Percentiles rank a stretch among this genome's conserved stretches.
Conservation (phyloP, 2,113 vertebrate species). For the Collichthys lucidus region DNA sequence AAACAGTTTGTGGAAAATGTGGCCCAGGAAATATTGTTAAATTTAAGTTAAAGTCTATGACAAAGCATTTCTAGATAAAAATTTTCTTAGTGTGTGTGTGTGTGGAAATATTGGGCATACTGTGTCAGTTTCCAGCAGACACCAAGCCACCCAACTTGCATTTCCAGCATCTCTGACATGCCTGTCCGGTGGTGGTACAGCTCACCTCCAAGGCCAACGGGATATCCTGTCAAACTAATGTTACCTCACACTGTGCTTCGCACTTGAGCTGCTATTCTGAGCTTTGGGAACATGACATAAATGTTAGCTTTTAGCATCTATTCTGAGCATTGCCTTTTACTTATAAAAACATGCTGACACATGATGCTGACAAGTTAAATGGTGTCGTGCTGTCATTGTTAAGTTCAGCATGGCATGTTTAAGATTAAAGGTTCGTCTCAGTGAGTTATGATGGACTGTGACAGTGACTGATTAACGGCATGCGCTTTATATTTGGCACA, state of each 20-base stretch:
- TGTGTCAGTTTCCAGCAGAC: slow-evolving; percentile 52
- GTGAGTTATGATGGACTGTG: slow-evolving; percentile 19
- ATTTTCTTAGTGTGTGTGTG: background rate
- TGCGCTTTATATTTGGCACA: slow-evolving; percentile 41
- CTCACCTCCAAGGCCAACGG: slow-evolving; percentile 54
- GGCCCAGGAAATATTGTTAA: too few relatives aligned
- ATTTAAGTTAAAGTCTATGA: background rate
- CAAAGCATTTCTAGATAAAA: slow-evolving; percentile 12
- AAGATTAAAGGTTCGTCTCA: slow-evolving; percentile 19
- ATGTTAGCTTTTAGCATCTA: background rate
- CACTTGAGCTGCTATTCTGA: slow-evolving; percentile 38
- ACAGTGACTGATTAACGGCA: slow-evolving; percentile 13
- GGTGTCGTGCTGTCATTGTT: slow-evolving; percentile 5
- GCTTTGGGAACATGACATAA: background rate
- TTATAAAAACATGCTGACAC: background rate
- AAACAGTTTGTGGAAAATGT: too few relatives aligned
- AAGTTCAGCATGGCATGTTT: background rate
- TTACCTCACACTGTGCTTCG: slow-evolving; percentile 42
- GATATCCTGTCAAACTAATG: slow-evolving; percentile 34
- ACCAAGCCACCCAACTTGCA: slow-evolving; percentile 46
- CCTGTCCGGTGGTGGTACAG: slow-evolving; percentile 44
- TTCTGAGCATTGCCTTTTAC: background rate
- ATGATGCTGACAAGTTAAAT: slow-evolving; percentile 25
- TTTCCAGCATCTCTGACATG: slow-evolving; percentile 61
- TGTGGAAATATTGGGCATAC: slow-evolving; percentile 26